Conservation (phyloP, 2,113 vertebrate genomes). For the Delphinus delphis region DNA sequence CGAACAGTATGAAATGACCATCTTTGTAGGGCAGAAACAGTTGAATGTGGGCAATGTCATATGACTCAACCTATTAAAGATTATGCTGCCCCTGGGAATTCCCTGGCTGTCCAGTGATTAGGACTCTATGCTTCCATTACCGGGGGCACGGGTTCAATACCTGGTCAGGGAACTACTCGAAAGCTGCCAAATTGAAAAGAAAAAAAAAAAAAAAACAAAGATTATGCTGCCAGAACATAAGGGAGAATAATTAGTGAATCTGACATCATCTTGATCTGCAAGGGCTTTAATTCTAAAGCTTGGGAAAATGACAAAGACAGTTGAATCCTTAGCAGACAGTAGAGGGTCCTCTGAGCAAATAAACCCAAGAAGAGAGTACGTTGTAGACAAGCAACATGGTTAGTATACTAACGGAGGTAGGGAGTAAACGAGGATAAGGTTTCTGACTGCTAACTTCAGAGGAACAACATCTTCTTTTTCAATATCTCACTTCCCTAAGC, state of each 20-base stretch:
- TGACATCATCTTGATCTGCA: not conserved
- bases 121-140: too few species aligned
- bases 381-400: not conserved
- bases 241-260: not conserved
- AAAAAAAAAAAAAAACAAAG: not conserved
- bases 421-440: not conserved
- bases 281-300: slow-evolving; percentile 5
- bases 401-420: not conserved
- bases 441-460: not conserved
- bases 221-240: not conserved
- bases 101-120: too few species aligned
- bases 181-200: too few species aligned
- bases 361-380: not conserved
- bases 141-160: too few species aligned
- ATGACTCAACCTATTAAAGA: not conserved
- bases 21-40: not conserved
- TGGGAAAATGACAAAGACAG: not conserved
- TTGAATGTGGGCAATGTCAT: not conserved
- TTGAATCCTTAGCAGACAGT: not conserved
- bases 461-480: not conserved
- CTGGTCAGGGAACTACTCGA: too few species aligned
- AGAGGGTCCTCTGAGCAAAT: not conserved
- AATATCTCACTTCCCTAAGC: not conserved
- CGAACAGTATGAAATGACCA: not conserved
- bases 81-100: not conserved